Percentiles rank a stretch among this genome's conserved stretches.
Evolutionary conservation across 2,888 invertebrate genomes (phyloP).

Genomic region (Anaspis maculata): DNA sequence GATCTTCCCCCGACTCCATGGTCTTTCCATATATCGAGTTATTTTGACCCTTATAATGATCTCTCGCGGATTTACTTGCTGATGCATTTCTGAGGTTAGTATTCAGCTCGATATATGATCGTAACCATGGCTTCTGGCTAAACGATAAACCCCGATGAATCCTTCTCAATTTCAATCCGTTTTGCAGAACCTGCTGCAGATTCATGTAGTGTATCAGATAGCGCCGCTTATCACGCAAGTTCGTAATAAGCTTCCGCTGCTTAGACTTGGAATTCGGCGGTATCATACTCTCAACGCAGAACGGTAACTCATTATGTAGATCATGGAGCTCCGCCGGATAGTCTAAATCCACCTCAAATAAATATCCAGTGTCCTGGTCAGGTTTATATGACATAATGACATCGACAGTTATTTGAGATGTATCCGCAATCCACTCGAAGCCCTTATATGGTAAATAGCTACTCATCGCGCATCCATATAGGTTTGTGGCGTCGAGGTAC

Average conservation of each 20-base stretch:
- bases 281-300: too few species aligned
- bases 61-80: not conserved
- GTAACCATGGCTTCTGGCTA: not conserved
- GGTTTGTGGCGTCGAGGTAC: slow-evolving; percentile 44
- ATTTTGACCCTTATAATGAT: slow-evolving; percentile 5
- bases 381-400: not conserved
- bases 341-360: slow-evolving; percentile 30
- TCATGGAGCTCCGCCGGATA: slow-evolving; percentile 25
- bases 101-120: slow-evolving; percentile 1
- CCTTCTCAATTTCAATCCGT: slow-evolving; percentile 1
- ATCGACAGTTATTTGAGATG: not conserved
- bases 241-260: slow-evolving; percentile 21
- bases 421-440: slow-evolving; percentile 80
- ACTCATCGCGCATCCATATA: slow-evolving; percentile 31
- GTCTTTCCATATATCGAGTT: slow-evolving; percentile 7
- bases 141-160: slow-evolving; percentile 1
- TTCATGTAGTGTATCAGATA: slow-evolving; percentile 3
- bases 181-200: not conserved
- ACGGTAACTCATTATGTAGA: slow-evolving; percentile 28
- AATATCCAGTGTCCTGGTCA: slow-evolving; percentile 18
- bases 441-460: slow-evolving; percentile 80
- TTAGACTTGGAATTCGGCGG: slow-evolving; percentile 8
- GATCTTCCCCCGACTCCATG: slow-evolving; percentile 7
- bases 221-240: slow-evolving; percentile 1
- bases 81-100: not conserved